A percentile compares a stretch with the other conserved stretches of the same genome.
These are phyloP conservation scores for Microctenopoma lineatum DNA, from an alignment of 2,797 vertebrate species.

Conservation along the genomic window DNA sequence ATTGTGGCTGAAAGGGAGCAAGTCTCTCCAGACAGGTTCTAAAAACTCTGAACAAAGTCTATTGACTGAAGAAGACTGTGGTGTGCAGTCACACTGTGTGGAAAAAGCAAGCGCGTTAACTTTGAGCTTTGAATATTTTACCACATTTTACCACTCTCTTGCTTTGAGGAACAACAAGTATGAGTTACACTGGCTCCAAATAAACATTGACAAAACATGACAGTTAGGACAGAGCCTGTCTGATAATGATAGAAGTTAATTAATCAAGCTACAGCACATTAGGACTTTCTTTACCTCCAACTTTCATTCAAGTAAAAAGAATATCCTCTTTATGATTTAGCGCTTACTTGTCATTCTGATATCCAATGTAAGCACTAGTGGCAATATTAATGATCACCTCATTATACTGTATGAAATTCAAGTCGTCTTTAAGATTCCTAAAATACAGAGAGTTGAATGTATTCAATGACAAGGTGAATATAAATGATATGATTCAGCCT, in stretches of 20 bases:
- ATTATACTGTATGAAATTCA: slow-evolving; percentile 46
- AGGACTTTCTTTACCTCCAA: not conserved
- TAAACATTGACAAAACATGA: not conserved
- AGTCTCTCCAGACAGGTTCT: not conserved
- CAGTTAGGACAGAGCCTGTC: not conserved
- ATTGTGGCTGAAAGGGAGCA: not conserved
- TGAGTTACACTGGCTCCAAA: not conserved
- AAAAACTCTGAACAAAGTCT: not conserved
- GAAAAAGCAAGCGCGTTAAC: not conserved
- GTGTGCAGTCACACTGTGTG: not conserved
- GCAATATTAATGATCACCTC: slow-evolving; percentile 18
- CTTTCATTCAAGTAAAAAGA: not conserved
- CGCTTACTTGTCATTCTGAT: slow-evolving; percentile 1
- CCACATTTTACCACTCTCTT: slow-evolving; percentile 1
- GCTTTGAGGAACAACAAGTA: not conserved
- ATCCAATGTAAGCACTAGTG: not conserved
- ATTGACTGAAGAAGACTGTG: not conserved
- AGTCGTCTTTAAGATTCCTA: slow-evolving; percentile 38
- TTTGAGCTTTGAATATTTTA: not conserved
- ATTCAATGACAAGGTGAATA: not conserved
- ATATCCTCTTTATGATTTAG: not conserved
- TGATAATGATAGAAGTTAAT: not conserved
- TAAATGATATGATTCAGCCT: slow-evolving; percentile 21
- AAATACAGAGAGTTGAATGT: slow-evolving; percentile 8
- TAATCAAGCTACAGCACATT: not conserved